phyloP scores from a whole-genome alignment of 2,797 vertebrate species.

The Galaxias olidus region DNA sequence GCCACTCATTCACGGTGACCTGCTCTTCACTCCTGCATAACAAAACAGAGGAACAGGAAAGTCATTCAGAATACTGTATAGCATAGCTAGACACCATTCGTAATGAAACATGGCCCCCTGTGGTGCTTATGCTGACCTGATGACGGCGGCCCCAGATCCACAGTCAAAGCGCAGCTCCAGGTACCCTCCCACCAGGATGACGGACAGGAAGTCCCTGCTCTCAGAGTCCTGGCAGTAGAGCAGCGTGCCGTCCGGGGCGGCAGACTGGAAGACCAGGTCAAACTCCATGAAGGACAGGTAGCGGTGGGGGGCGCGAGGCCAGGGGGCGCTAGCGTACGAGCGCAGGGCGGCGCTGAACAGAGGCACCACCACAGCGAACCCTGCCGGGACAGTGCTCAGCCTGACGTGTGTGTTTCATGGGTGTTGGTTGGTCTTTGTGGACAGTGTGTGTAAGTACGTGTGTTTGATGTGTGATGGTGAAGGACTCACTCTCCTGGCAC shows the following conservation, averaged over 20 bases:
- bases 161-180: constrained; percentile 84
- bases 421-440: neutral
- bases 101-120: no score
- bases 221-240: constrained; percentile 78
- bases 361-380: constrained; percentile 72
- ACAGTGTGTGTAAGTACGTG: neutral
- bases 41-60: neutral
- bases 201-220: constrained; percentile 81
- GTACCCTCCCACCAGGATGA: constrained; percentile 69
- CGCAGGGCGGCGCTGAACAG: constrained; percentile 75
- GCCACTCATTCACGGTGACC: constrained; percentile 74
- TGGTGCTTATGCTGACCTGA: constrained; percentile 73
- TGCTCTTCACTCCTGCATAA: constrained; percentile 74
- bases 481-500: constrained; percentile 79
- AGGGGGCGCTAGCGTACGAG: constrained; percentile 74
- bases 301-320: constrained; percentile 76
- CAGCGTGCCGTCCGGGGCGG: constrained; percentile 69
- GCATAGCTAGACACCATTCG: no score
- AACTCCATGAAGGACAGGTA: constrained; percentile 84
- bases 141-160: constrained; percentile 77
- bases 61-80: no score
- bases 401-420: neutral
- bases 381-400: constrained; percentile 52
- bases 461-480: neutral
- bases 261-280: constrained; percentile 77